Conservation (phyloP, 2,888 invertebrate species). For the Amiota mariae region DNA sequence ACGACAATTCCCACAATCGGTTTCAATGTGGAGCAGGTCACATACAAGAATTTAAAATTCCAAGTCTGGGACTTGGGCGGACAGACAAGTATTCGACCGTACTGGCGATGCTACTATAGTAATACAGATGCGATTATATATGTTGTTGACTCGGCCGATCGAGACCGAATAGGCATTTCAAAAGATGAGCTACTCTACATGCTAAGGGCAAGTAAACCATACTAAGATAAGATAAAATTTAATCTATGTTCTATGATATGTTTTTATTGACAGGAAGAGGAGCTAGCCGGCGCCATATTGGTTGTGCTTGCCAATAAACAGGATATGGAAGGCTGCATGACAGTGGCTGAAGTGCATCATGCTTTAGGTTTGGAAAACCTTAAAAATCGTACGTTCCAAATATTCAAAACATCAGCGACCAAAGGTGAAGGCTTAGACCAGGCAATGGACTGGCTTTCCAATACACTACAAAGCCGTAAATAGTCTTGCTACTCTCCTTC, state of each 20-base stretch:
- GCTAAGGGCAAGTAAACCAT: constrained; percentile 86
- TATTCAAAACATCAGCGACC: constrained; percentile 98
- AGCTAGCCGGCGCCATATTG: constrained; percentile 94
- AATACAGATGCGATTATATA: constrained; percentile 99
- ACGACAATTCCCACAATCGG: constrained; percentile 98
- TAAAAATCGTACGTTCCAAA: constrained; percentile 95
- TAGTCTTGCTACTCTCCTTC: constrained; percentile 73
- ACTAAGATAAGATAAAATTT: too few relatives aligned
- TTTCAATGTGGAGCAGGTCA: constrained; percentile 99
- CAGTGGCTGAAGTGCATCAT: constrained; percentile 96
- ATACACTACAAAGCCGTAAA: constrained; percentile 91
- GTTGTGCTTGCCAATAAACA: constrained; percentile 99
- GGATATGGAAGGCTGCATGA: constrained; percentile 98
- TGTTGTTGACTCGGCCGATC: constrained; percentile 98
- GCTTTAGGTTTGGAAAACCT: constrained; percentile 95
- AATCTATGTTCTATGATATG: neutral
- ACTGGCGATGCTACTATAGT: constrained; percentile 99
- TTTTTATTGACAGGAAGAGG: constrained; percentile 86
- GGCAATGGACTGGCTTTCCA: constrained; percentile 99
- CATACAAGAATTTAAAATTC: constrained; percentile 98
- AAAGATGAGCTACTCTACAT: constrained; percentile 98
- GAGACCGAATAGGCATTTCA: constrained; percentile 98
- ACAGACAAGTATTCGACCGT: constrained; percentile 98
- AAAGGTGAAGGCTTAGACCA: constrained; percentile 98
- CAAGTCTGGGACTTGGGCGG: constrained; percentile 99